Base-by-base conservation (phyloP, 2,888 invertebrate genomes). In the Calliopum simillimum region DNA sequence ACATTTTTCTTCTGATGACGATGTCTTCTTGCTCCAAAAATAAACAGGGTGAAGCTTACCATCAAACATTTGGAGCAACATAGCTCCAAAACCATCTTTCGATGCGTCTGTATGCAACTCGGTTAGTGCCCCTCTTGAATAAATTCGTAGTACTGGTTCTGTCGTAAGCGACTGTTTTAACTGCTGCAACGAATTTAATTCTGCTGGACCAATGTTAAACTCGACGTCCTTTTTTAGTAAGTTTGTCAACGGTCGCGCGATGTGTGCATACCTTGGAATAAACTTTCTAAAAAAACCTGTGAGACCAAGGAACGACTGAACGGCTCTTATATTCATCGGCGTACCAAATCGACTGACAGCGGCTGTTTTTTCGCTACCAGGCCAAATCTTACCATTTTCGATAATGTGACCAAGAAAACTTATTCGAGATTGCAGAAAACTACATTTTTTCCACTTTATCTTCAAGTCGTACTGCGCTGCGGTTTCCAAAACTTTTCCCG, bases 291-390 rank as follows among this genome's bases (percentile, higher is more conserved):
- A 58, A 25, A 25, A 68, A 46, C 53, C 61, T 11, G 68, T 61
- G 16, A 58, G 41, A 3, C 56, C 56, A 5, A 56, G 21, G 21
- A 55, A 55, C 8, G 55, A 19, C 13, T 70, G 67, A 2, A 74
- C 68, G 11, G 23, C 65, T 49, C 68, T 72, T 1, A 72, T 64
- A 44, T 73, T 70, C 16, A 56, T 73, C n/a, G 71, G 68, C 4
- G 33, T n/a, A 12, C 53, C 47, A 63, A 74, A 73, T 8, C 19
- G 21, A 3, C 23, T 64, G 6, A 74, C 68, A n/a, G 74, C 68
- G 49, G 13, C 1, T 14, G 62, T 61, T 43, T 75, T 76, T 33
- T 72, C 74, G 41, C 16, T 47, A 2, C 71, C 72, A 8, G 72
- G 73, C 67, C 67, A 67, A 14, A 71, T 67, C 49, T 47, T 6